A percentile compares a stretch with the other conserved stretches of the same genome.
phyloP scores from a whole-genome alignment of 1,140 invertebrate species.

The Chrysopa pallens region DNA sequence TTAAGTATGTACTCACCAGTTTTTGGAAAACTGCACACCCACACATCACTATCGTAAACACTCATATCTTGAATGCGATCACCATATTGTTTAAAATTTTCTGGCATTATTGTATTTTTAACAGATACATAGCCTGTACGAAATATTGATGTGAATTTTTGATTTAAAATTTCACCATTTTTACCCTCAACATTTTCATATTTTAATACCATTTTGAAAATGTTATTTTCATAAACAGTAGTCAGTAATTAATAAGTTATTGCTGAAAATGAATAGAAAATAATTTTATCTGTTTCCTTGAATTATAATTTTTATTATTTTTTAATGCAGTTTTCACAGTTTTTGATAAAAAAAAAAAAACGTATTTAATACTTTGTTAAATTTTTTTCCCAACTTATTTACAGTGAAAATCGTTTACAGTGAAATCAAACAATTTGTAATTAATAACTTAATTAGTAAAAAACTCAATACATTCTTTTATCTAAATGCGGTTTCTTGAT shows the following conservation, averaged over 20 bases:
- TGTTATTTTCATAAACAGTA: not conserved
- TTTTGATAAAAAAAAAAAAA: no score
- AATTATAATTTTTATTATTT: no score
- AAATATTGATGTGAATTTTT: not conserved
- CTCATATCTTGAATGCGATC: not conserved
- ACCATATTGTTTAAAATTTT: not conserved
- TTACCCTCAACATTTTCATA: not conserved
- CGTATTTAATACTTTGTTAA: no score
- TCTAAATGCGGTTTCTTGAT: no score
- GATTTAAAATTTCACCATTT: not conserved
- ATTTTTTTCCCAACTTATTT: no score
- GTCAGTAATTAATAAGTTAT: not conserved
- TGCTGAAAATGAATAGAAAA: no score
- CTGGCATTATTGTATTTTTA: not conserved
- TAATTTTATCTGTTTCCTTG: no score
- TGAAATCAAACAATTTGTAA: no score
- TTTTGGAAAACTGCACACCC: not conserved
- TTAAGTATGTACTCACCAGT: not conserved
- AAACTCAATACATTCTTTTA: no score
- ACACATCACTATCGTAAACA: not conserved
- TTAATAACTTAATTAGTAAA: no score
- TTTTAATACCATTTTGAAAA: not conserved
- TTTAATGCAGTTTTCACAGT: no score
- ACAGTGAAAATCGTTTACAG: no score
- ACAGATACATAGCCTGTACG: not conserved